phyloP scores from a whole-genome alignment of 2,888 invertebrate genomes.

The Plagodis dolabraria region DNA sequence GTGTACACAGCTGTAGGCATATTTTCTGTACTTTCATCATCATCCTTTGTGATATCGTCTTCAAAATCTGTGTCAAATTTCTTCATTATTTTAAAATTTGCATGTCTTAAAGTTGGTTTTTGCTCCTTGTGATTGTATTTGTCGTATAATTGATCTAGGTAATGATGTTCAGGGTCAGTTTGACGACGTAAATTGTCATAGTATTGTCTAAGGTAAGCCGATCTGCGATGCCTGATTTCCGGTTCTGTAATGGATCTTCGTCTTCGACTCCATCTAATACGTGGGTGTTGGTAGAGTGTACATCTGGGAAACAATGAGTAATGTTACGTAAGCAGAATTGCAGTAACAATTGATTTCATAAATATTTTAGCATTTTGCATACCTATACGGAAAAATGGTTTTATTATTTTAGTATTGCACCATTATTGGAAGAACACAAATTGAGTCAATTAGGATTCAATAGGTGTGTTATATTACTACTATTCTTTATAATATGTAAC shows the following conservation, averaged over 20 bases:
- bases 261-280: conserved; percentile 91
- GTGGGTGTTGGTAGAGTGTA: conserved; percentile 93
- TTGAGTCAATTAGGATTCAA: no score
- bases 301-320: conserved; percentile 81
- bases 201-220: conserved; percentile 73
- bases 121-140: conserved; percentile 73
- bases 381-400: no score
- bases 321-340: no score
- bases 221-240: conserved; percentile 69
- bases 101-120: conserved; percentile 76
- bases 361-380: no score
- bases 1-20: conserved; percentile 77
- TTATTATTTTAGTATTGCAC: no score
- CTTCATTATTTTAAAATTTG: conserved; percentile 78
- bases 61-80: conserved; percentile 70
- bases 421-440: no score
- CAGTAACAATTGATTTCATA: no score
- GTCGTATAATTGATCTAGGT: conserved; percentile 68
- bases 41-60: conserved; percentile 56
- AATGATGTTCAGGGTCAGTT: conserved; percentile 57
- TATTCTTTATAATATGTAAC: no score
- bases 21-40: conserved; percentile 61
- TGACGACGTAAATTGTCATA: conserved; percentile 66
- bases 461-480: no score
- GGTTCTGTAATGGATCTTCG: conserved; percentile 82